Percentiles rank a stretch among this genome's conserved stretches.
Evolutionary conservation across 2,797 vertebrate species (phyloP).

Genomic region (Onychomys leucogaster): DNA sequence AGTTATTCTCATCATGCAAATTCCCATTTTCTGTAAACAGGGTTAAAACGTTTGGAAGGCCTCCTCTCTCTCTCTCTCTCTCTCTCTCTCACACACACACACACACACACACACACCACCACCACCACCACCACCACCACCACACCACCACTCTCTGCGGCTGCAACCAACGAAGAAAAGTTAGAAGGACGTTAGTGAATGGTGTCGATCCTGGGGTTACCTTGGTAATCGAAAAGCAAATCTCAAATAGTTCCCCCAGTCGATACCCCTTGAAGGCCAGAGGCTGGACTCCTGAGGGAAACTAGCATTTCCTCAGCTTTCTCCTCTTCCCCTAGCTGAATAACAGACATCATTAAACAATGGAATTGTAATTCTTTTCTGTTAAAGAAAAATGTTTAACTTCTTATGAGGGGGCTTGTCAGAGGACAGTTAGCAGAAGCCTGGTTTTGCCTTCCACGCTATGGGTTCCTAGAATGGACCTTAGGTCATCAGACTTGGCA

Average conservation of each 20-base stretch:
- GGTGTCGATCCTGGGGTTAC: background rate
- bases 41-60: conserved; percentile 74
- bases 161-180: conserved; percentile 43
- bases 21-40: conserved; percentile 90
- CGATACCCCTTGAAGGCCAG: background rate
- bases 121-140: background rate
- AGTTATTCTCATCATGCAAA: conserved; percentile 92
- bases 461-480: background rate
- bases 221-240: background rate
- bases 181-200: background rate
- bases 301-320: background rate
- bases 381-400: background rate
- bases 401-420: background rate
- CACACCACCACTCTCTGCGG: background rate
- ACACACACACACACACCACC: background rate
- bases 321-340: background rate
- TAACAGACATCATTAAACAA: conserved; percentile 18
- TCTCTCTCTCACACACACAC: too few species aligned
- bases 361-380: background rate
- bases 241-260: background rate
- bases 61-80: background rate
- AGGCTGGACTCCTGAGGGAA: background rate
- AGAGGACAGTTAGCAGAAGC: background rate
- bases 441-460: background rate
- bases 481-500: background rate